Evolutionary conservation across 2,113 vertebrate genomes (phyloP).

Genomic region (Casuarius casuarius): DNA sequence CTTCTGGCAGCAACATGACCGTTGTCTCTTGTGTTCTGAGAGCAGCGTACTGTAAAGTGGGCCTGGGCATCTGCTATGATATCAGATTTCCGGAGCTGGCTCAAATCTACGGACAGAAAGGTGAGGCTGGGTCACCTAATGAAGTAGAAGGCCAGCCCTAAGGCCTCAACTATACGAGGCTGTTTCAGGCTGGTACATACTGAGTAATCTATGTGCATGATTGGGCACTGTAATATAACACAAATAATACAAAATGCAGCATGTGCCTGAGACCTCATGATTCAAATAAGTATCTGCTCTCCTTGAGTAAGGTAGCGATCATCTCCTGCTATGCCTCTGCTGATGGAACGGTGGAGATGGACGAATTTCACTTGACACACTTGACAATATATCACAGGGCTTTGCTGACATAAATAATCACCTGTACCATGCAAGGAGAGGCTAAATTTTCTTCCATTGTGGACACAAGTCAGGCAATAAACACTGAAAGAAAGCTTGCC

Average conservation of each 20-base stretch:
- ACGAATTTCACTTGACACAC: not conserved
- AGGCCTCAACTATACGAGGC: not conserved
- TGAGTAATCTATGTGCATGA: not conserved
- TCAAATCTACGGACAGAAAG: slow-evolving; percentile 91
- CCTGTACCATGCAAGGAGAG: rapidly evolving
- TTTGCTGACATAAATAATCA: not conserved
- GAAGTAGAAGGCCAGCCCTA: not conserved
- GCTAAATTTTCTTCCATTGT: not conserved
- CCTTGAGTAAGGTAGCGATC: not conserved
- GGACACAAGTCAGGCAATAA: not conserved
- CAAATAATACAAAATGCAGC: not conserved
- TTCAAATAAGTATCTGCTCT: not conserved
- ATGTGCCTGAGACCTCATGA: not conserved
- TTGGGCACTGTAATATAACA: too few species aligned
- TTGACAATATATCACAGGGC: not conserved
- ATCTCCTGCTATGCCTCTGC: not conserved
- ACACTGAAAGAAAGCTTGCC: not conserved
- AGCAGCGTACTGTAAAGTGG: slow-evolving; percentile 94
- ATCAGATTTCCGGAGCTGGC: slow-evolving; percentile 96
- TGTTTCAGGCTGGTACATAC: rapidly evolving
- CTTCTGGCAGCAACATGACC: not conserved
- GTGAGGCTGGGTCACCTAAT: slow-evolving; percentile 69
- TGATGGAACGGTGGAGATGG: not conserved
- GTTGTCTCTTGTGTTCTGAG: slow-evolving; percentile 65
- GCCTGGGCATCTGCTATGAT: slow-evolving; percentile 97